Base-by-base conservation (phyloP, 2,888 invertebrate species). In the Drymonia ruficornis region DNA sequence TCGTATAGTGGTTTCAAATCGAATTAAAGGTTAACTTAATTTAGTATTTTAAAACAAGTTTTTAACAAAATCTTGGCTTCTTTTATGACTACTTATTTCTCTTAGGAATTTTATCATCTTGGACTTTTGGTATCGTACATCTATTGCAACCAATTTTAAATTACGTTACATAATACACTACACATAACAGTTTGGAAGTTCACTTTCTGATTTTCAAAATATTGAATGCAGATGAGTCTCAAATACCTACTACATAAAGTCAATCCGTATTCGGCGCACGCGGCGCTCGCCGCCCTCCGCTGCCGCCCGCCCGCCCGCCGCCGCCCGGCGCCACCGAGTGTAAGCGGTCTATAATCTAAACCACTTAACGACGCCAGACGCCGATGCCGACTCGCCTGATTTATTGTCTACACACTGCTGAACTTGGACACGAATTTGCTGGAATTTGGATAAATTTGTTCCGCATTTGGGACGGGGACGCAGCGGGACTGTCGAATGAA, bases 361-460 rank as follows among this genome's bases (percentile, higher is more conserved):
- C 46, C 46, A 46, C 46, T 46, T 46, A 16, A 28, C 46, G 29
- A 46, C 29, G 46, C 46, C 46, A 15, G 44, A 15, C 46, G 46
- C 29, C 29, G 29, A 18, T 19, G 43, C 43, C 19, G 43, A 13
- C 46, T 44, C 46, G 19, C 15, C 28, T 46, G 46, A 29, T 46
- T 46, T 46, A 46, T 46, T 46, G 29, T 43, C 43, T 23, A 19
- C 46, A 15, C 46, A 28, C 29, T 46, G n/a, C 46, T 15, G 16
- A 46, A 46, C 29, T 46, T 29, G 46, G 46, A 13, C 46, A 15
- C 29, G 8, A 29, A 29, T 29, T 46, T 29, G 46, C 23, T 12
- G 43, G 43, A 4, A 19, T 43, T 13, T 16, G 19, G 43, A 19
- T 19, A 19, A 13, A 43, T 19, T 19, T 42, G 42, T 43, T 43